Base-by-base conservation (phyloP, 2,113 vertebrate species). In the Plecturocebus donacophilus region DNA sequence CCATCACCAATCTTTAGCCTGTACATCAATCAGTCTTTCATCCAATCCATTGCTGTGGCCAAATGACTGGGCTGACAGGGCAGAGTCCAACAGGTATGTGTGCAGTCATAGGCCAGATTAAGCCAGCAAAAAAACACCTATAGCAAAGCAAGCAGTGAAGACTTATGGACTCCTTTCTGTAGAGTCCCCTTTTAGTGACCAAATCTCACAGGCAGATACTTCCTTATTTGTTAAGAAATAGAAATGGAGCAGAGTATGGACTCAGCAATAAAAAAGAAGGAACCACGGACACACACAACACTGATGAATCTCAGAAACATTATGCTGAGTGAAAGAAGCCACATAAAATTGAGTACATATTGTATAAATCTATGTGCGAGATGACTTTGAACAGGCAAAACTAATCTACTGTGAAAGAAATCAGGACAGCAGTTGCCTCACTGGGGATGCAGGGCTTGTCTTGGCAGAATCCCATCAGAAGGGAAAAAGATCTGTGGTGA, bases 71-170 rank as follows among this genome's bases (percentile, higher is more conserved):
- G 49, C 20, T 85, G 10, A 0, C 8, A 12, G 21, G 6, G 35
- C 42, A 49, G 16, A 80, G 27, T 3, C 30, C 49, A 5, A 1
- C 9, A 40, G 40, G 82, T 45, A 3, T 0, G 0, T 19, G 27
- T 1, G 2, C 19, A 30, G 42, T 20, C 47, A 11, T 0, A 0
- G 4, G 47, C 4, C 64, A 17, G 54, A 4, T 12, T 32, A 4
- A 58, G 5, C 25, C 19, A 11, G 30, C 4, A 49, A 32, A 52
- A 52, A 17, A 49, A 52, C 0, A 13, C 13, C 27, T 0, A 2
- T 7, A 19, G 58, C 14, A 35, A 0, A 0, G 25, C 7, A 30
- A 23, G 38, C 11, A 14, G 1, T 21, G 8, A 75, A 84, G 27
- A 88, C 11, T 1, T 1, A 4, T 0, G 0, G 40, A 8, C n/a